Percentiles rank a stretch among this genome's conserved stretches.
phyloP scores from a whole-genome alignment of 2,113 vertebrate species.

The Daphoenositta chrysoptera region DNA sequence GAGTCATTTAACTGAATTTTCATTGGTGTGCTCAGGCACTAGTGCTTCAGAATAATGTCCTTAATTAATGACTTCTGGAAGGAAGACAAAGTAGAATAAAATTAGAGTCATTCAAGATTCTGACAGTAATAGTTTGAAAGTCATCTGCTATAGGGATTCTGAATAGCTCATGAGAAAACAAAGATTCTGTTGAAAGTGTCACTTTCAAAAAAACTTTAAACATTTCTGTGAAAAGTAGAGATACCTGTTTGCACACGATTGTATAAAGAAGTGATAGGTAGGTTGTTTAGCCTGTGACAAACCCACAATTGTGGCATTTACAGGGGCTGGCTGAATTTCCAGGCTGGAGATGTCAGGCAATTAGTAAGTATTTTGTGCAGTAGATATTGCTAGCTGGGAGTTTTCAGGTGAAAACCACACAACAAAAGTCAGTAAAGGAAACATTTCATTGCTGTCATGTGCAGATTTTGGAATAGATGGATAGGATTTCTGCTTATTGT shows the following conservation, averaged over 20 bases:
- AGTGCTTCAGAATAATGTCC: slow-evolving; percentile 29
- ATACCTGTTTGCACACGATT: neutral
- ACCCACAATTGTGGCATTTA: neutral
- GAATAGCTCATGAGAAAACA: neutral
- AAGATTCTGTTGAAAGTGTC: neutral
- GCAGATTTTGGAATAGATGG: neutral
- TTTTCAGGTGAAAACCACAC: neutral
- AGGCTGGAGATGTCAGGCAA: neutral
- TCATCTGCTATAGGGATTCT: neutral
- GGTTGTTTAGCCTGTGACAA: neutral
- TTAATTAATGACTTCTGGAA: slow-evolving; percentile 9
- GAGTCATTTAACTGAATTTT: slow-evolving; percentile 20
- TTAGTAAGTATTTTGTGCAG: neutral
- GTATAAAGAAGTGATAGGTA: neutral
- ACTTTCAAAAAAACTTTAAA: neutral
- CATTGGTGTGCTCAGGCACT: neutral
- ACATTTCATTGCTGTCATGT: neutral
- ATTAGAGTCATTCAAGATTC: neutral
- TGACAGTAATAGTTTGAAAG: neutral
- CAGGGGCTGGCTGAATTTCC: neutral
- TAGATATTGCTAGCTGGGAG: neutral
- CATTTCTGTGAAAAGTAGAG: neutral
- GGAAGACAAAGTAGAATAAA: slow-evolving; percentile 5
- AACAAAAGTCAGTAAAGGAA: neutral
- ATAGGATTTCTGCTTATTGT: neutral